phyloP scores from a whole-genome alignment of 1,140 invertebrate species.

The Diplogasteroides magnus region DNA sequence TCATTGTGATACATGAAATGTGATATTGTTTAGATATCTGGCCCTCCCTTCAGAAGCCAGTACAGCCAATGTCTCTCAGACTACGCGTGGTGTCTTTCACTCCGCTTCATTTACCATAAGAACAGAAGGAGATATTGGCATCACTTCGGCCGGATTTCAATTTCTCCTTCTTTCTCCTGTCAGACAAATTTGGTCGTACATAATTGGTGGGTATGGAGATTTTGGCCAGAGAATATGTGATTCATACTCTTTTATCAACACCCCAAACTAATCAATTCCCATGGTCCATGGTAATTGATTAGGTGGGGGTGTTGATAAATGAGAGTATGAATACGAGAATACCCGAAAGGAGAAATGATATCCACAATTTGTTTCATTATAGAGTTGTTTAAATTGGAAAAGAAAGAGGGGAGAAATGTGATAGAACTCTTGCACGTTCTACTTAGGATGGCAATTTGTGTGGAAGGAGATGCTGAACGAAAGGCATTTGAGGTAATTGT shows the following conservation, averaged over 20 bases:
- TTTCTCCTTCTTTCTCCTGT: not conserved
- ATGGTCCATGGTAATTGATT: not conserved
- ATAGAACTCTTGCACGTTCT: constrained; percentile 69
- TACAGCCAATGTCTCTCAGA: not conserved
- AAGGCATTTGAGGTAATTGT: not conserved
- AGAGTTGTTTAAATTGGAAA: constrained; percentile 26
- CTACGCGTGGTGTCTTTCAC: not conserved
- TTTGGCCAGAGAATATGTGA: too few relatives aligned
- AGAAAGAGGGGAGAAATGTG: constrained; percentile 29
- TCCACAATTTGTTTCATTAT: constrained; percentile 24
- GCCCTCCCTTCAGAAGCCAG: not conserved
- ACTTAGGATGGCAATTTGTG: constrained; percentile 85
- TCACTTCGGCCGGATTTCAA: not conserved
- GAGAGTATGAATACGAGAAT: not conserved
- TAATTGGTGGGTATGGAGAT: not conserved
- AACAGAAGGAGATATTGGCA: not conserved
- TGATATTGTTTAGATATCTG: not conserved
- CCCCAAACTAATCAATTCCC: not conserved
- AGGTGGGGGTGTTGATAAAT: not conserved
- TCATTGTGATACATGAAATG: not conserved
- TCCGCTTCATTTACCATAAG: not conserved
- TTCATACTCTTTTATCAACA: not conserved
- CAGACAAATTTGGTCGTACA: not conserved
- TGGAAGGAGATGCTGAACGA: constrained; percentile 82
- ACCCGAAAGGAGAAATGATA: too few relatives aligned